Conservation (phyloP, 2,113 vertebrate genomes). For the Colistium nudipinnis region DNA sequence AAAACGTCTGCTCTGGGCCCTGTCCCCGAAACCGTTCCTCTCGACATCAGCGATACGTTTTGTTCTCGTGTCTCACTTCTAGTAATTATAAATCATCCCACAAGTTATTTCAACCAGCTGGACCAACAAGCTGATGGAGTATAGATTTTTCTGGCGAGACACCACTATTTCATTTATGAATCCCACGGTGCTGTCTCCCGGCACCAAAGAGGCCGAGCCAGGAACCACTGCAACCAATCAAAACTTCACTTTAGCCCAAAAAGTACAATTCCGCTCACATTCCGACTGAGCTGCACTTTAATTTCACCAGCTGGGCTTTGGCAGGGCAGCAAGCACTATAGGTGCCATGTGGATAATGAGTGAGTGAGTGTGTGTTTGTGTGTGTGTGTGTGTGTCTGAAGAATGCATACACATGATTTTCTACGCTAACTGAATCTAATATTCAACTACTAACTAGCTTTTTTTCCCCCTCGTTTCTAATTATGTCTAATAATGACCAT, state of each 20-base stretch:
- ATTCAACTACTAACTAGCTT: too few species aligned
- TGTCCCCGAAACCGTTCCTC: conserved; percentile 40
- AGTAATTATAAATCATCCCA: conserved; percentile 74
- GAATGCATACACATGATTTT: background rate
- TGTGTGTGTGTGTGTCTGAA: conserved; percentile 2
- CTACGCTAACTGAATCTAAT: background rate
- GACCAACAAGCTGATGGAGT: conserved; percentile 74
- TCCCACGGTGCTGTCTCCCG: conserved; percentile 71
- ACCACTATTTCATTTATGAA: conserved; percentile 77
- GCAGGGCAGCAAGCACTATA: conserved; percentile 50
- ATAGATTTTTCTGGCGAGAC: conserved; percentile 71
- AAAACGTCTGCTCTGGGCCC: conserved; percentile 20
- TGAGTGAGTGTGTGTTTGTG: conserved; percentile 23
- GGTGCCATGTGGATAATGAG: conserved; percentile 59
- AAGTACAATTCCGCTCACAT: conserved; percentile 71
- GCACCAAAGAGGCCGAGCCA: conserved; percentile 65
- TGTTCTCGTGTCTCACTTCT: conserved; percentile 50
- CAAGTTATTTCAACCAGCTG: conserved; percentile 79
- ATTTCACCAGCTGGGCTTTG: conserved; percentile 72
- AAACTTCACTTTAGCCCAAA: conserved; percentile 65
- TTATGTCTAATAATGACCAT: too few species aligned
- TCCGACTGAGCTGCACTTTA: conserved; percentile 66
- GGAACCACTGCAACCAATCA: conserved; percentile 80
- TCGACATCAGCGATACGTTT: conserved; percentile 39
- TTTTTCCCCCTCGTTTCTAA: too few species aligned